phyloP scores from a whole-genome alignment of 1,140 invertebrate genomes.

The Cydia pomonella region DNA sequence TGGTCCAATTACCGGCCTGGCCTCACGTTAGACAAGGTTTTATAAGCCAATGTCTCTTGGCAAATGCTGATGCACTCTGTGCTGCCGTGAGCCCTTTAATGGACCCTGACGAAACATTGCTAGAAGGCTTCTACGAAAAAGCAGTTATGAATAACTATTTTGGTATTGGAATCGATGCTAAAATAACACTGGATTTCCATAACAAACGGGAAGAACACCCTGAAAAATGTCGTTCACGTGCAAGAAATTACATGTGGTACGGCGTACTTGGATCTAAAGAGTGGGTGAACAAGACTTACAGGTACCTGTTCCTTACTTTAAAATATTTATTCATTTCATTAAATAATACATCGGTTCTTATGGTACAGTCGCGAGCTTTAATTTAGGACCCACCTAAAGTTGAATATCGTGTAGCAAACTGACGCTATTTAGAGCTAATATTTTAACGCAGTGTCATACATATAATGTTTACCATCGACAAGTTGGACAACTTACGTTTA shows the following conservation, averaged over 20 bases:
- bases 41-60: slow-evolving; percentile 88
- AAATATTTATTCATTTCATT: neutral
- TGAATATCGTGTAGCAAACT: too few relatives aligned
- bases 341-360: neutral
- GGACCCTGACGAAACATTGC: slow-evolving; percentile 93
- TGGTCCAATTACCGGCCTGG: slow-evolving; percentile 92
- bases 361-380: too few relatives aligned
- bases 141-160: slow-evolving; percentile 99
- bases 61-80: slow-evolving; percentile 98
- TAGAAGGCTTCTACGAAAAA: slow-evolving; percentile 96
- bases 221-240: slow-evolving; percentile 96
- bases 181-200: slow-evolving; percentile 98
- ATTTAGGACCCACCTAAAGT: too few relatives aligned
- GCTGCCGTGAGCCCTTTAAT: slow-evolving; percentile 96
- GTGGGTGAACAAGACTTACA: slow-evolving; percentile 94
- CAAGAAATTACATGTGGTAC: slow-evolving; percentile 99
- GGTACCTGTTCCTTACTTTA: slow-evolving; percentile 65
- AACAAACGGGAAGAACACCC: slow-evolving; percentile 98
- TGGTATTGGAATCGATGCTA: slow-evolving; percentile 99
- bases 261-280: slow-evolving; percentile 97
- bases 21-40: slow-evolving; percentile 84
- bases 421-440: too few relatives aligned
- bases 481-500: too few relatives aligned
- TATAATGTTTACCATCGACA: too few relatives aligned
- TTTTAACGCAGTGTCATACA: too few relatives aligned